phyloP scores from a whole-genome alignment of 2,797 vertebrate species.

The Antrozous pallidus region DNA sequence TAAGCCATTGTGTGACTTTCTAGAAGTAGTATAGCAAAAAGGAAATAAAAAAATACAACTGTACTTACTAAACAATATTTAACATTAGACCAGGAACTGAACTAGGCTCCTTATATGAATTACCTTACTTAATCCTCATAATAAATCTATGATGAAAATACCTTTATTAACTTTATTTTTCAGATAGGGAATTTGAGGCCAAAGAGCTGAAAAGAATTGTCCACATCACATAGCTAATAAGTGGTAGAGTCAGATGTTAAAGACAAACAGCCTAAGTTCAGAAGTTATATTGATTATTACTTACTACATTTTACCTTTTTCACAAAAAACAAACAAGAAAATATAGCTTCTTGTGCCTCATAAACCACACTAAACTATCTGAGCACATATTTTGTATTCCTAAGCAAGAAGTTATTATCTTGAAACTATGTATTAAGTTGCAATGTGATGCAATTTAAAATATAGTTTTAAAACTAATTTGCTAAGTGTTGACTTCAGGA shows the following conservation, averaged over 20 bases:
- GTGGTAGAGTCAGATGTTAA: background rate
- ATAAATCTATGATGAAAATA: background rate
- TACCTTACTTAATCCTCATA: background rate
- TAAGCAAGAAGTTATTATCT: constrained; percentile 69
- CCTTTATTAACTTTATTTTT: background rate
- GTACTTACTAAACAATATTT: background rate
- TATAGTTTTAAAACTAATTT: constrained; percentile 75
- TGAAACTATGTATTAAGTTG: constrained; percentile 56
- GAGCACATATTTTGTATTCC: constrained; percentile 53
- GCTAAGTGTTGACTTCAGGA: constrained; percentile 70
- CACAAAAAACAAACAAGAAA: background rate
- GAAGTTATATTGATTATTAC: background rate
- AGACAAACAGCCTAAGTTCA: background rate
- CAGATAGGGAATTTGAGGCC: background rate
- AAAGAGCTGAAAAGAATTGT: background rate
- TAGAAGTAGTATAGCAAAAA: background rate
- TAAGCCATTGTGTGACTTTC: background rate
- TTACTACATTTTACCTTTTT: background rate
- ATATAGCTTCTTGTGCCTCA: constrained; percentile 27
- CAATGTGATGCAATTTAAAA: constrained; percentile 60
- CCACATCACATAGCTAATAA: background rate
- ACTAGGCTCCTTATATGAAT: background rate
- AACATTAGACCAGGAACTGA: background rate
- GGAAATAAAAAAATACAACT: background rate
- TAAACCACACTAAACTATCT: constrained; percentile 53